phyloP scores from a whole-genome alignment of 2,888 invertebrate species.

The Rhagonycha fulva region DNA sequence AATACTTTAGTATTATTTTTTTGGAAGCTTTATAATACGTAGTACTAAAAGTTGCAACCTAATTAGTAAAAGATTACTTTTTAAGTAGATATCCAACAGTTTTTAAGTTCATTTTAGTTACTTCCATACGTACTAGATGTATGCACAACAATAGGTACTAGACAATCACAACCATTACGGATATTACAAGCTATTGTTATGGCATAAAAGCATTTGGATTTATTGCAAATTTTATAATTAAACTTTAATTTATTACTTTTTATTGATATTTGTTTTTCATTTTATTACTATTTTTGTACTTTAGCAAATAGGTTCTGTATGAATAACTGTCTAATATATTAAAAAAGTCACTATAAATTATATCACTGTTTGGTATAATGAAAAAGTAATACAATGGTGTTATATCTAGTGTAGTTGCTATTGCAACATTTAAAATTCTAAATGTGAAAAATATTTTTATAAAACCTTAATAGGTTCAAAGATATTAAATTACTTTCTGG shows the following conservation, averaged over 20 bases:
- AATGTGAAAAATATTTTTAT: not conserved
- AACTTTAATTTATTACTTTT: not conserved
- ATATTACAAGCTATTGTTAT: not conserved
- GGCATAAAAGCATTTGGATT: not conserved
- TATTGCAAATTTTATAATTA: not conserved
- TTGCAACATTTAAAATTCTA: not conserved
- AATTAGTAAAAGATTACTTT: too few species aligned
- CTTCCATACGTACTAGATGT: not conserved
- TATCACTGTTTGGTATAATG: not conserved
- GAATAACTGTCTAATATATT: not conserved
- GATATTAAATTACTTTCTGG: too few species aligned
- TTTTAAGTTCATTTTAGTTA: not conserved
- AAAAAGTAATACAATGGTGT: not conserved
- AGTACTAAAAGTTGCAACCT: too few species aligned
- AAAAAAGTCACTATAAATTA: not conserved
- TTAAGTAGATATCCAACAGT: not conserved
- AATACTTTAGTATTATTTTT: too few species aligned
- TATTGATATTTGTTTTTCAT: not conserved
- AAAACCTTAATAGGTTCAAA: too few species aligned
- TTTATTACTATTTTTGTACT: not conserved
- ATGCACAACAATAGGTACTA: not conserved
- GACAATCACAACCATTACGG: not conserved
- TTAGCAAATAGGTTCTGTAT: not conserved
- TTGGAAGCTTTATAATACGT: too few species aligned
- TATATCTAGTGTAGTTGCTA: not conserved